Evolutionary conservation across 1,140 invertebrate species (phyloP), one percentile per base, ranked within the genome.

Genomic region (Ooceraea biroi): DNA sequence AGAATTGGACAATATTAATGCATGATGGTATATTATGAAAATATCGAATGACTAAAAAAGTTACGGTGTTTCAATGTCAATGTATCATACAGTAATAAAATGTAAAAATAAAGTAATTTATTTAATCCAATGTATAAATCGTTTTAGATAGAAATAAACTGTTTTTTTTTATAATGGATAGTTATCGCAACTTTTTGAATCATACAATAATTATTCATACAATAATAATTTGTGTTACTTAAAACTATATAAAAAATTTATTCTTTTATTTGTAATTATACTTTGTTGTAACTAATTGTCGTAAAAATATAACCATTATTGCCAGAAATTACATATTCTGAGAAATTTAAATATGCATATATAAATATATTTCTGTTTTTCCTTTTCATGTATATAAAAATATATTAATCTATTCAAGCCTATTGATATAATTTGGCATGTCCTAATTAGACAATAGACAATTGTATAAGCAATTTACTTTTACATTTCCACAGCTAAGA

Each of bases 361-460:
- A 27, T 30, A n/a, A 55, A 57, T 55, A n/a, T 77, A 19, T 69
- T 52, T 41, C n/a, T 41, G 11, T 46, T 30, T 61, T 0, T 36
- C 2, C 5, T 30, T 46, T 44, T 46, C 27, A 41, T 63, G n/a
- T 65, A 57, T 78, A 78, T 46, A 55, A 69, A 77, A 57, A 69
- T 68, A 78, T n/a, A 69, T 68, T 77, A 3, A 25, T 65, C 8
- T 44, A 0, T 69, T 19, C 0, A 12, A 55, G 36, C n/a, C 11
- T 69, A 30, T 8, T n/a, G n/a, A 36, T 10, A 30, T 2, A 30
- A 44, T 61, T 52, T 17, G 11, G 66, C 11, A 36, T 17, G 17
- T 52, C 65, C 19, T 41, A 5, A 44, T 36, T 8, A 78, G 74
- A 7, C 30, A 8, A 5, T 5, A 41, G 17, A n/a, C 68, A 12